Evolutionary conservation across 2,113 vertebrate species (phyloP).

Genomic region (Cryptomyrus ogoouensis): DNA sequence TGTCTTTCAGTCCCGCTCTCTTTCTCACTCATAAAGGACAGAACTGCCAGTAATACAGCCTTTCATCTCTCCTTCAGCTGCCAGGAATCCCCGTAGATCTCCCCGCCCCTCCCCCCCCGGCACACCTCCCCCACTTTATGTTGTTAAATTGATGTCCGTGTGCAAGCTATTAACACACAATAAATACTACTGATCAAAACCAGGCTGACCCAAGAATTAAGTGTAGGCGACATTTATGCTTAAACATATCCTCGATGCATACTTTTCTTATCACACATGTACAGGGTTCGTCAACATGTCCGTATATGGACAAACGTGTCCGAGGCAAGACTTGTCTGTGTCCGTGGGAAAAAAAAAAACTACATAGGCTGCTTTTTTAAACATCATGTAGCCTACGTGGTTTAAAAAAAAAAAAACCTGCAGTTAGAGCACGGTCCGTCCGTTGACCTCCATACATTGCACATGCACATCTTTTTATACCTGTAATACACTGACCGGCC

Average conservation of each 20-base stretch:
- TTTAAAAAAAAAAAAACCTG: neutral
- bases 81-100: constrained; percentile 58
- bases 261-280: neutral
- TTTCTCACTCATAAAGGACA: constrained; percentile 67
- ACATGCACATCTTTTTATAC: neutral
- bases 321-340: neutral
- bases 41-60: constrained; percentile 62
- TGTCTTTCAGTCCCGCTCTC: constrained; percentile 59
- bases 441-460: neutral
- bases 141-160: neutral
- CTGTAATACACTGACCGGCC: too few relatives aligned
- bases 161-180: neutral
- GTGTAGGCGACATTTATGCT: neutral
- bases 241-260: neutral
- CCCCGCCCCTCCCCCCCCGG: constrained; percentile 1
- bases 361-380: neutral
- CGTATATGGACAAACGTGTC: neutral
- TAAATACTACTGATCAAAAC: neutral
- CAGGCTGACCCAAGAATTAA: neutral
- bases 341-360: neutral
- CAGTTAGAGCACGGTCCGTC: neutral
- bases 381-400: neutral
- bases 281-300: neutral
- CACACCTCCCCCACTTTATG: neutral
- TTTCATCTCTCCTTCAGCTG: constrained; percentile 56